Evolutionary conservation across 2,113 vertebrate species (phyloP).

Genomic region (Microtus richardsoni): DNA sequence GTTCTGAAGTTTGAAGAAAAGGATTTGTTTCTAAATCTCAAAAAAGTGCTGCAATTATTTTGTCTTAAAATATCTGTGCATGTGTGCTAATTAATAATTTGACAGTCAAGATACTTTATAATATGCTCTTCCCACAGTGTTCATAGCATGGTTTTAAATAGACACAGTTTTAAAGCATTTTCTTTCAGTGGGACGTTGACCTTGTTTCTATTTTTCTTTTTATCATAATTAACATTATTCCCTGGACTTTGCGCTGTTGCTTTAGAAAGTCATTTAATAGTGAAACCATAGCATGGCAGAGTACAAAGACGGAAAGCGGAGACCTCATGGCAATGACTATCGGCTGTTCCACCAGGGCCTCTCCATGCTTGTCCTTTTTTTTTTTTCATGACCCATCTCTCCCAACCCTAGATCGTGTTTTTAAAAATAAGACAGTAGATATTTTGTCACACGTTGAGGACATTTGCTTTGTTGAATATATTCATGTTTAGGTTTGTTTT

Average conservation of each 20-base stretch:
- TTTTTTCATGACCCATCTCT: background rate
- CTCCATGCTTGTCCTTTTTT: background rate
- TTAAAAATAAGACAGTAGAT: too few relatives aligned
- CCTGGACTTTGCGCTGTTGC: background rate
- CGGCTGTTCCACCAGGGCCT: background rate
- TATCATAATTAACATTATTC: background rate
- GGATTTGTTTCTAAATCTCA: background rate
- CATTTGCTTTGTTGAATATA: background rate
- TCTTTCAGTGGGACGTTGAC: background rate
- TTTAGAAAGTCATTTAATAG: background rate
- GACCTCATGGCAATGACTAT: background rate
- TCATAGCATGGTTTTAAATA: background rate
- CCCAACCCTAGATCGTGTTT: background rate
- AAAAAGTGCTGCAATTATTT: background rate
- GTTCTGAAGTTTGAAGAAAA: constrained; percentile 15
- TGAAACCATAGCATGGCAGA: background rate
- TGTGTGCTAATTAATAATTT: constrained; percentile 14
- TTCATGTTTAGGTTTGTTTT: background rate
- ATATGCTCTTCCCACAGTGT: background rate
- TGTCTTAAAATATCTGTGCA: constrained; percentile 31
- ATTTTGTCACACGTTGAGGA: background rate
- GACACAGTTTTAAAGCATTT: constrained; percentile 28
- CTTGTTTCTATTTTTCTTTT: constrained; percentile 4
- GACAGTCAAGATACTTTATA: background rate
- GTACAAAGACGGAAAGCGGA: background rate